Base-by-base conservation (phyloP, 2,797 vertebrate genomes). In the Tympanoctomys barrerae region DNA sequence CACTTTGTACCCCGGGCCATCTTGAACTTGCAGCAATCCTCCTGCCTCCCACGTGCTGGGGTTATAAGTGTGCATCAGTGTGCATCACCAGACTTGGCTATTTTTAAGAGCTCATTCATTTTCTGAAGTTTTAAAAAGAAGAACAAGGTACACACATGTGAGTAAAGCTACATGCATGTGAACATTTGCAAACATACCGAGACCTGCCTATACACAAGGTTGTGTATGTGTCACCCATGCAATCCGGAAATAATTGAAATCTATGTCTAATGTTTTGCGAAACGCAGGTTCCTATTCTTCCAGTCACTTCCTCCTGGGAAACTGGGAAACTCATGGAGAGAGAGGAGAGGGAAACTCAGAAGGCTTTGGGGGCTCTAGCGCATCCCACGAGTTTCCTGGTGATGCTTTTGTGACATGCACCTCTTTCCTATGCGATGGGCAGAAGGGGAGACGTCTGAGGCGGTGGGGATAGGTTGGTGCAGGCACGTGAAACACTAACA, bases 361-460 rank as follows among this genome's bases (percentile, higher is more conserved):
- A 68, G 3, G 16, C 36, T n/a, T 21, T 71, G 80, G 46, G 39
- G 54, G 64, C 9, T 71, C n/a, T 2, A 5, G 28, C 9, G 1
- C 2, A 2, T 2, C 73, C 73, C 54, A 3, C 7, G 2, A 8
- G 0, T 36, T 54, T 7, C 7, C 54, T 22, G 5, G 77, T 39
- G 2, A 3, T 1, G 0, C 54, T 88, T 19, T 1, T 24, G 24
- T 24, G 14, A 8, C 22, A 11, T 0, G 1, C 2, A 10, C 4
- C 52, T 31, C 31, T 80, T 64, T 87, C 14, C 49, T 46, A 14
- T 42, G 33, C 5, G 1, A 5, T 0, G 54, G 59, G n/a, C n/a
- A 1, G 52, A 73, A 33, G 66, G 42, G 81, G 6, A 75, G 42
- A 2, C 12, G 14, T n/a, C 26, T 4, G 71, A 13, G 87, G 18